Evolutionary conservation across 1,140 invertebrate species (phyloP).

Genomic region (Cydia strobilella): DNA sequence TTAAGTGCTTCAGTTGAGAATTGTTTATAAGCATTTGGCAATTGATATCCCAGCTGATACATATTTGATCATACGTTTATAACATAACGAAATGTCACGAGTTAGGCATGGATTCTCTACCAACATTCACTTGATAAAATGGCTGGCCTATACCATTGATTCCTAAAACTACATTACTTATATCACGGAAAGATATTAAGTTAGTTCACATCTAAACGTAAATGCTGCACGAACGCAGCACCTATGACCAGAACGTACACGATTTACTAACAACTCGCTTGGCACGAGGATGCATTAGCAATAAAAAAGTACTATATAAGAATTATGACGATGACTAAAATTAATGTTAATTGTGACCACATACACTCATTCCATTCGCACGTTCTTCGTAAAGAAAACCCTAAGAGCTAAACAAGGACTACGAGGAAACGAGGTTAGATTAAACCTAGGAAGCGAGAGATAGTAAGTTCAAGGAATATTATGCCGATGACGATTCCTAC

Average conservation of each 20-base stretch:
- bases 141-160: constrained; percentile 36
- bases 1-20: background rate
- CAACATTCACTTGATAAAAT: constrained; percentile 36
- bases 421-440: constrained; percentile 63
- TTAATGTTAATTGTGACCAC: constrained; percentile 69
- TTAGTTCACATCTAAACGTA: constrained; percentile 54
- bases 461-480: constrained; percentile 52
- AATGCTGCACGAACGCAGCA: constrained; percentile 46
- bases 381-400: constrained; percentile 66
- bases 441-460: constrained; percentile 64
- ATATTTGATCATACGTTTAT: background rate
- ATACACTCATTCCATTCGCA: constrained; percentile 68
- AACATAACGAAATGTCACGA: background rate
- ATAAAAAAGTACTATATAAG: constrained; percentile 59
- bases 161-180: constrained; percentile 37
- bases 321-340: constrained; percentile 60
- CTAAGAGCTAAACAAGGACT: constrained; percentile 68
- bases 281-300: constrained; percentile 58
- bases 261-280: constrained; percentile 62
- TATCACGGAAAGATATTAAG: constrained; percentile 49
- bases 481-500: constrained; percentile 57
- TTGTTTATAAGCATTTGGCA: background rate
- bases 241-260: constrained; percentile 78
- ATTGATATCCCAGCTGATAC: background rate
- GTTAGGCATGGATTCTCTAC: background rate